Evolutionary conservation across 2,797 vertebrate species (phyloP).

Genomic region (Danio tinwini): DNA sequence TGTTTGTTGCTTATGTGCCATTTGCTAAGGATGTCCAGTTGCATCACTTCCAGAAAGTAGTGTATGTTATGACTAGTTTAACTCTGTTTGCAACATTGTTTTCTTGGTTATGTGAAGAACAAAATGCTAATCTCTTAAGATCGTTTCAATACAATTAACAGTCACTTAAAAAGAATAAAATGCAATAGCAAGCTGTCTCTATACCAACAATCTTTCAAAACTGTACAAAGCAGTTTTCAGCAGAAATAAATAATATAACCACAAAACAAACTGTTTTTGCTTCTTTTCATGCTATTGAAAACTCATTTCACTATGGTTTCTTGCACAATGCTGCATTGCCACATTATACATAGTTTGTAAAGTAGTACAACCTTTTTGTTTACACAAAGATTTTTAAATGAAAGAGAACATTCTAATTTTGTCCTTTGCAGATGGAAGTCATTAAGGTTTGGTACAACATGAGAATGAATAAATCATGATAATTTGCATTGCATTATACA

Average conservation of each 20-base stretch:
- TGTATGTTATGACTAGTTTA: conserved; percentile 1
- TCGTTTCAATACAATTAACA: neutral
- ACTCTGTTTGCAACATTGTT: neutral
- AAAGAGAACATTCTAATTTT: neutral
- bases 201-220: no score
- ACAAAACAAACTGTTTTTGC: no score
- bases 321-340: no score
- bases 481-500: neutral
- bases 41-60: conserved; percentile 29
- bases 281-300: no score
- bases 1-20: neutral
- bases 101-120: neutral
- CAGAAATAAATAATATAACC: no score
- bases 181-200: neutral
- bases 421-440: neutral
- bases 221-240: no score
- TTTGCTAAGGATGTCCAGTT: conserved; percentile 1
- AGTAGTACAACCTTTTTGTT: no score
- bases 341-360: no score
- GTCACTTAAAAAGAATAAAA: neutral
- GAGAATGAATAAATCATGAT: neutral
- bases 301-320: no score
- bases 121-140: neutral
- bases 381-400: no score
- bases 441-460: neutral